Base-by-base conservation (phyloP, 1,140 invertebrate genomes). In the Phymorhynchus buccinoides region DNA sequence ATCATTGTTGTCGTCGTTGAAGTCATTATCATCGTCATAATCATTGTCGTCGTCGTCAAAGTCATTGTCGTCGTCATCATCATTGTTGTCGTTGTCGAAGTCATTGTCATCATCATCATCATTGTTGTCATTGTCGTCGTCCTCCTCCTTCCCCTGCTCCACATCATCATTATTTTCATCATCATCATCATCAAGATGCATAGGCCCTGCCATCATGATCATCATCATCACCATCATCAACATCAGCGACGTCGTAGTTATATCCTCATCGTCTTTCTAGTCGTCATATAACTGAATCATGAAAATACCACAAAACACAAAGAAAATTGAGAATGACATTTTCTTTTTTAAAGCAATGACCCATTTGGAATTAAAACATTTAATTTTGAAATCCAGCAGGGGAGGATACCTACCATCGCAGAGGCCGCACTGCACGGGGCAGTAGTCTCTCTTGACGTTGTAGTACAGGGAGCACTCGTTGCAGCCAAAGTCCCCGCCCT, bases 351-450 rank as follows among this genome's bases (percentile, higher is more conserved):
- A n/a, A n/a, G n/a, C n/a, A n/a, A n/a, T n/a, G n/a, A n/a, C n/a
- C n/a, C n/a, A n/a, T n/a, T n/a, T n/a, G n/a, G n/a, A n/a, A n/a
- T n/a, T n/a, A n/a, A n/a, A n/a, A n/a, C n/a, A n/a, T n/a, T n/a
- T n/a, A n/a, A n/a, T n/a, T n/a, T n/a, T n/a, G n/a, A 48, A 16
- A 35, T 30, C 7, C 12, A 39, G 42, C 30, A n/a, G 27, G 44
- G 71, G 37, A 32, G 62, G 18, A n/a, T 62, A 82, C 77, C 81
- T 82, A 91, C 90, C 80, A 66, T 91, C 89, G 84, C 90, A 91
- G 0, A 90, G 80, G 16, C 90, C 90, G 77, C 90, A 91, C 90
- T 90, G 90, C 37, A 91, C 89, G 1, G 90, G 90, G 73, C 90
- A 91, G 86, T 89, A 89, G 62, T 91, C 89, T 80, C 80, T 80